Percentiles rank a stretch among this genome's conserved stretches.
Conservation (phyloP, 2,888 invertebrate genomes). For the Acanthosepion lycidas region DNA sequence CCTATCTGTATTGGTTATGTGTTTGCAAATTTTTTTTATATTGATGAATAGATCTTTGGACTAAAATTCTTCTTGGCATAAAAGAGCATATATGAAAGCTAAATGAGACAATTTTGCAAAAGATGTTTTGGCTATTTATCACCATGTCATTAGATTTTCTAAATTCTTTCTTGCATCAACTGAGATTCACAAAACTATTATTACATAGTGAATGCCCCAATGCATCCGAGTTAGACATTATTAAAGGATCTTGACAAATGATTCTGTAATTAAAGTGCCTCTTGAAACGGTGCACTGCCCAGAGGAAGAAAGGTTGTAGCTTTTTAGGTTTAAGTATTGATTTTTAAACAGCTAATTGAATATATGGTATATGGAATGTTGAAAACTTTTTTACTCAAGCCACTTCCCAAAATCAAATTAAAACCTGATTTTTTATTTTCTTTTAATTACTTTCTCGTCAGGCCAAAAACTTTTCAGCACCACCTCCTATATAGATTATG, state of each 20-base stretch:
- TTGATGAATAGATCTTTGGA: no score
- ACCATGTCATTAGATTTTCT: not conserved
- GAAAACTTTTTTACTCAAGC: no score
- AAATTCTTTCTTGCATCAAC: not conserved
- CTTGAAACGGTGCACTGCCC: not conserved
- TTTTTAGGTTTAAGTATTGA: not conserved
- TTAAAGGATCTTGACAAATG: not conserved
- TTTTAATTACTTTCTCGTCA: no score
- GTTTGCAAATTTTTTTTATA: no score
- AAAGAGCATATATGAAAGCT: not conserved
- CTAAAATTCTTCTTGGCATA: not conserved
- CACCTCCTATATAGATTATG: no score
- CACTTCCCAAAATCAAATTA: no score
- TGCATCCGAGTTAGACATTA: not conserved
- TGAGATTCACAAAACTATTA: not conserved
- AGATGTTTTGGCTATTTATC: not conserved
- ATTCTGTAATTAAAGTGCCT: not conserved
- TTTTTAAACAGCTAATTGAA: not conserved
- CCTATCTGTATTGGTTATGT: no score
- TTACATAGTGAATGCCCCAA: not conserved
- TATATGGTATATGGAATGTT: no score
- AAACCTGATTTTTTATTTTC: no score
- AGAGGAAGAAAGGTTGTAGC: not conserved
- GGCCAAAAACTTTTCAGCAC: no score
- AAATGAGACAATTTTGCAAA: not conserved